Percentiles rank a stretch among this genome's conserved stretches.
Conservation (phyloP, 2,113 vertebrate genomes). For the Fulica atra region DNA sequence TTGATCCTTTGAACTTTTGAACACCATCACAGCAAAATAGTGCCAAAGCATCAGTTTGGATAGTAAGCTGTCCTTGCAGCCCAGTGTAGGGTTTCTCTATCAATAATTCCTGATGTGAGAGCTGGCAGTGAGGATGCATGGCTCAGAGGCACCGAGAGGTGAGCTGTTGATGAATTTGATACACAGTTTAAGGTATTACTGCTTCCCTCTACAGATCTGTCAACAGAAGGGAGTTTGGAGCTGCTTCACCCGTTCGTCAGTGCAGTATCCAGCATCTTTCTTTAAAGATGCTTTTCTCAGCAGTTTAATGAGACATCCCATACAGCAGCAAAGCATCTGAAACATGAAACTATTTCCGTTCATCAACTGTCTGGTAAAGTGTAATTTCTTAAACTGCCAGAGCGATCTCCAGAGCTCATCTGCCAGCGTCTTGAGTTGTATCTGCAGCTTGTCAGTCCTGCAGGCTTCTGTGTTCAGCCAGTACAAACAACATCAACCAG, state of each 20-base stretch:
- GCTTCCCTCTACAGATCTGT: background rate
- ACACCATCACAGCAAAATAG: background rate
- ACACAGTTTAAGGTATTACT: background rate
- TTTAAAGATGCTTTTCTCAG: background rate
- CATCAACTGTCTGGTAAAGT: background rate
- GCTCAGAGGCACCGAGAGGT: background rate
- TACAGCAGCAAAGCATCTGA: background rate
- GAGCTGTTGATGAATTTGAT: background rate
- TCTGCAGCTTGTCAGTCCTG: background rate
- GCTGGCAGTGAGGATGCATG: background rate
- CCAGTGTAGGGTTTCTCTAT: background rate
- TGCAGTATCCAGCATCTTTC: background rate
- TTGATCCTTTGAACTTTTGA: background rate
- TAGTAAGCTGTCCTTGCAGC: background rate
- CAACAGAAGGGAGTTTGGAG: background rate
- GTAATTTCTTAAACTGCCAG: background rate
- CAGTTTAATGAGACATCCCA: background rate
- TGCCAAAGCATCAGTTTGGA: background rate
- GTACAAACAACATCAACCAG: background rate
- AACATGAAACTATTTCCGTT: background rate
- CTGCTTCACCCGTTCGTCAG: background rate
- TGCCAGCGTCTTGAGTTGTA: rapidly evolving
- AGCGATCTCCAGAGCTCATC: background rate
- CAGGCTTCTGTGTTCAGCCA: background rate
- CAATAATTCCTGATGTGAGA: background rate